A percentile compares a stretch with the other conserved stretches of the same genome.
phyloP scores from a whole-genome alignment of 2,113 vertebrate genomes.

The Capricornis sumatraensis region DNA sequence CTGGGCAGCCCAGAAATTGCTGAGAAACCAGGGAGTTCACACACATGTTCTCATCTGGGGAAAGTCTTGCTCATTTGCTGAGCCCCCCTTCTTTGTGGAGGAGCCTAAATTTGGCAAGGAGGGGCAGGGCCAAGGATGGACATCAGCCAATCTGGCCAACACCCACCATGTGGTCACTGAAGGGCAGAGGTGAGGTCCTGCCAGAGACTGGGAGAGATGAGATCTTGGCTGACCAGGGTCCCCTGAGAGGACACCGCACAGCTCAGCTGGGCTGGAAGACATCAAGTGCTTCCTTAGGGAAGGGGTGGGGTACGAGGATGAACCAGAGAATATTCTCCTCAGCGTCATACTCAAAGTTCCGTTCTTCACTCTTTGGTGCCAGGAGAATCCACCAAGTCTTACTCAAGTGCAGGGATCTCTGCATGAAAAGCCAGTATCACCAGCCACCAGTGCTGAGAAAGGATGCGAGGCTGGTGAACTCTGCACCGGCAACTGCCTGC shows the following conservation, averaged over 20 bases:
- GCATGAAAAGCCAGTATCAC: constrained; percentile 14
- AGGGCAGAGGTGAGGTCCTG: not conserved
- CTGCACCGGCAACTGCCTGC: not conserved
- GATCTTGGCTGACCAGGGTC: not conserved
- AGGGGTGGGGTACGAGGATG: not conserved
- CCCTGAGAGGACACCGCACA: not conserved
- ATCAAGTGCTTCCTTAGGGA: not conserved
- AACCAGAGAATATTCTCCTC: not conserved
- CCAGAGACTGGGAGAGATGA: not conserved
- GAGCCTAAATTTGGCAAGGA: not conserved
- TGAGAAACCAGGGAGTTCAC: not conserved
- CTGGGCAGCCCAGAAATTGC: not conserved
- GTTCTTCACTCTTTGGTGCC: not conserved
- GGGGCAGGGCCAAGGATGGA: not conserved
- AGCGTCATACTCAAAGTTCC: constrained; percentile 27
- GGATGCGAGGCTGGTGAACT: not conserved
- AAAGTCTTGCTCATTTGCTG: not conserved
- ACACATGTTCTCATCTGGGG: not conserved
- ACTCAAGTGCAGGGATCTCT: constrained; percentile 52
- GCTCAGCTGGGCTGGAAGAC: constrained; percentile 42
- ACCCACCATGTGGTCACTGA: not conserved
- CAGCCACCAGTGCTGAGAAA: not conserved
- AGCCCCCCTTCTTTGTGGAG: not conserved
- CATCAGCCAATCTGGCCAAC: not conserved
- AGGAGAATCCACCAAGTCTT: not conserved